Evolutionary conservation across 2,888 invertebrate genomes (phyloP), one percentile per base, ranked within the genome.

Genomic region (Chelonus formosanus): DNA sequence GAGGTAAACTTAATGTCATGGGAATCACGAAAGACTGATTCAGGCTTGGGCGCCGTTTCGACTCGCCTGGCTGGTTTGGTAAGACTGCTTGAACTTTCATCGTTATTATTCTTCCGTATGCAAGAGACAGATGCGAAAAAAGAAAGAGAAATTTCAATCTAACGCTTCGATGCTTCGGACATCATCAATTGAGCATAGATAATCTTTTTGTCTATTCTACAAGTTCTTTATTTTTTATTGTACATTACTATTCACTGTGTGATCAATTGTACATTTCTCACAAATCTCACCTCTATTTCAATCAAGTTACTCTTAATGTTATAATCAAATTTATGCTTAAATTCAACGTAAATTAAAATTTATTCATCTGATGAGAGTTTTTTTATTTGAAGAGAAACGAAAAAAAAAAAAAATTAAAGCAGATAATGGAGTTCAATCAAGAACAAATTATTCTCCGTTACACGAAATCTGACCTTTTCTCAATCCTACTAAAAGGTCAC

Each of bases 1-100:
- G 71, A 75, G 61, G 72, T 70, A 69, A 70, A 68, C 68, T 65
- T 74, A 73, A 75, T 76, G 72, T 74, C 73, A 75, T 72, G 75
- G 73, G 76, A 76, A 76, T 69, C 65, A 60, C 55, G 52, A 45
- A 35, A 40, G 75, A 68, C 53, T 70, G 67, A 71, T 70, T 67
- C 71, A 61, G 71, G 68, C 61, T 67, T 71, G 69, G 64, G 60
- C 55, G 10, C 36, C 44, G 50, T 65, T 68, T 67, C 66, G 76
- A 75, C 74, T 63, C 71, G 74, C 74, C 59, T 71, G 71, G 72
- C 70, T 74, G 75, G 40, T 54, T 70, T 61, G 69, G 74, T 73
- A 69, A 72, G 60, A 67, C 70, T 69, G 68, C 71, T 72, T 71
- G 65, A 74, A 72, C 70, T 71, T 71, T 72, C 70, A 68, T 69